These are phyloP conservation scores for Eulemur rufifrons DNA, from an alignment of 2,113 vertebrate genomes.

Conservation along the genomic window DNA sequence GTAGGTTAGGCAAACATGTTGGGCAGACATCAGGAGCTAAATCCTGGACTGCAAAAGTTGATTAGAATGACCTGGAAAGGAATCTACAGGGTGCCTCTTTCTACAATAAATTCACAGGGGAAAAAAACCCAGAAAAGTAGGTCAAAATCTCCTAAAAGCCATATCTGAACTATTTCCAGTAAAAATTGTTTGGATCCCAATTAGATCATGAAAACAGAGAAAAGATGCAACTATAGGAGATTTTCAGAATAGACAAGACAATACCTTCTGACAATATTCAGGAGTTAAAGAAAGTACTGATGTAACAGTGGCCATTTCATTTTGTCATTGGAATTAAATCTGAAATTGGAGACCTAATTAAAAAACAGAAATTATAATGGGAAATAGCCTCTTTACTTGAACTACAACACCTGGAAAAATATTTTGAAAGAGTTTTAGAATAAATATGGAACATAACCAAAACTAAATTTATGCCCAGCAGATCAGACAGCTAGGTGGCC, in stretches of 20 bases:
- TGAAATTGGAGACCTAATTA: background rate
- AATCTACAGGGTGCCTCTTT: background rate
- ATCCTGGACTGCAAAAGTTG: background rate
- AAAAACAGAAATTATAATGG: background rate
- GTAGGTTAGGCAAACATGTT: background rate
- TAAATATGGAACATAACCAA: background rate
- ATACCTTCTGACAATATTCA: background rate
- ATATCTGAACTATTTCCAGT: background rate
- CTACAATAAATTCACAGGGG: background rate
- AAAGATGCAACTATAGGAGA: background rate
- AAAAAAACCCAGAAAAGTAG: background rate
- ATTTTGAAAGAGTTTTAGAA: background rate
- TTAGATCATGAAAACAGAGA: background rate
- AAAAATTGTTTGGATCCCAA: background rate
- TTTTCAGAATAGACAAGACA: background rate
- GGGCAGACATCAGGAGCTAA: background rate
- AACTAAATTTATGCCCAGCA: background rate
- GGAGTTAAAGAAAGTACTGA: background rate
- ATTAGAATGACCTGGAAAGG: background rate
- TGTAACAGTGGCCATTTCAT: background rate
- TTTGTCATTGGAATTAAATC: background rate
- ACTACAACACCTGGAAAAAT: background rate
- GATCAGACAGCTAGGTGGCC: background rate
- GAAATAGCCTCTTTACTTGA: background rate
- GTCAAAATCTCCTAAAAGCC: background rate